phyloP scores from a whole-genome alignment of 2,113 vertebrate species.

The Marcusenius ussheri region DNA sequence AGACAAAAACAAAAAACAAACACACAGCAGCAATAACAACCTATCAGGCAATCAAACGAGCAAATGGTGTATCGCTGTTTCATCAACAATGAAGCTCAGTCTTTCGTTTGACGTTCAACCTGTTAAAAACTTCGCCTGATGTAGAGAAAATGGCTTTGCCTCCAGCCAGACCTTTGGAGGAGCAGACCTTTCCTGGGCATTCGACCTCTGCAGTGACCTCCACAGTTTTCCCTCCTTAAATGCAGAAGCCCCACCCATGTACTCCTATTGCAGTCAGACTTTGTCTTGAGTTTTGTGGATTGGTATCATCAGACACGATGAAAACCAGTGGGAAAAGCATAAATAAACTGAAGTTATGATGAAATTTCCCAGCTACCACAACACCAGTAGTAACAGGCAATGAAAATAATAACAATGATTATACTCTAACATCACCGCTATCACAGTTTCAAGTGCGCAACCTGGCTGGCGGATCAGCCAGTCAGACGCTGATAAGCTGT shows the following conservation, averaged over 20 bases:
- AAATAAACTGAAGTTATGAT: neutral
- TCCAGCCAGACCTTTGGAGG: slow-evolving; percentile 39
- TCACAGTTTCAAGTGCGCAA: neutral
- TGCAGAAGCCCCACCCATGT: neutral
- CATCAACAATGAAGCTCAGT: slow-evolving; percentile 25
- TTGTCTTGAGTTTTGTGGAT: neutral
- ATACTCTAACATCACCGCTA: neutral
- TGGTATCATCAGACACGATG: neutral
- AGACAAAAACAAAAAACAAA: slow-evolving; percentile 3
- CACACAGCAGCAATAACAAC: neutral
- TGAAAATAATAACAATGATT: slow-evolving; percentile 21
- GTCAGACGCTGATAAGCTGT: neutral
- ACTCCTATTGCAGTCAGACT: neutral
- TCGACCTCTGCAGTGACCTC: slow-evolving; percentile 15
- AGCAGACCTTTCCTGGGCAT: neutral
- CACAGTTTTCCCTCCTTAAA: neutral
- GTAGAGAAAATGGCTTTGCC: slow-evolving; percentile 38
- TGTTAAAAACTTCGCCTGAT: slow-evolving; percentile 46
- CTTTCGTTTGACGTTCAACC: slow-evolving; percentile 37
- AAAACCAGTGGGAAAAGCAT: neutral
- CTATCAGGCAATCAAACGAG: neutral
- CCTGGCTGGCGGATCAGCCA: neutral
- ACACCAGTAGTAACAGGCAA: slow-evolving; percentile 19
- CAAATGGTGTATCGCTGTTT: neutral
- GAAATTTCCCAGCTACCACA: neutral